Percentiles rank a stretch among this genome's conserved stretches.
Evolutionary conservation across 2,888 invertebrate species (phyloP).

Genomic region (Noctua fimbriata): DNA sequence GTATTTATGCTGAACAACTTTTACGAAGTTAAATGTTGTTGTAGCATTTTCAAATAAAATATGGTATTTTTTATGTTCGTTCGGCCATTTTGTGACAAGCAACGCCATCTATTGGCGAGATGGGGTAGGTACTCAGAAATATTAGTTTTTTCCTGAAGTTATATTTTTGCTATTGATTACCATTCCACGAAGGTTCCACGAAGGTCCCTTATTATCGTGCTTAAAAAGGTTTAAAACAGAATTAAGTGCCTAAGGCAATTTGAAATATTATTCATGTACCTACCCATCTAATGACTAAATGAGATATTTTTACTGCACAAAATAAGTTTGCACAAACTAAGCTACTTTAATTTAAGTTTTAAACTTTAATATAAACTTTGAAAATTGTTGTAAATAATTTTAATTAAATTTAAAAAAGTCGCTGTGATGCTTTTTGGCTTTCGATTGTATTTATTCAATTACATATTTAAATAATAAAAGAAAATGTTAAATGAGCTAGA

Average conservation of each 20-base stretch:
- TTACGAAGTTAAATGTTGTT: constrained; percentile 58
- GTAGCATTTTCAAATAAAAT: constrained; percentile 41
- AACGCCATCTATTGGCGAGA: constrained; percentile 42
- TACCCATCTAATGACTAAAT: constrained; percentile 29
- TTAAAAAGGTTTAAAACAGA: not conserved
- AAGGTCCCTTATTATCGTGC: not conserved
- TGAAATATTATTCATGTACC: not conserved
- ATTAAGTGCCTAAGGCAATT: not conserved
- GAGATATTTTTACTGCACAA: constrained; percentile 31
- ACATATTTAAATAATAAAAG: constrained; percentile 55
- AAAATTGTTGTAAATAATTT: constrained; percentile 72
- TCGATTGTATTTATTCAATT: constrained; percentile 65
- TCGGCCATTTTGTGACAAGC: constrained; percentile 36
- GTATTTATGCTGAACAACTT: constrained; percentile 52
- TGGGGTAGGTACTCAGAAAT: constrained; percentile 17
- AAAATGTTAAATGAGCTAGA: constrained; percentile 71
- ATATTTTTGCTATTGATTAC: constrained; percentile 10
- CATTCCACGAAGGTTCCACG: not conserved
- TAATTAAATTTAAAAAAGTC: constrained; percentile 62
- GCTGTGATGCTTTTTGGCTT: constrained; percentile 74
- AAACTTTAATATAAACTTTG: constrained; percentile 51
- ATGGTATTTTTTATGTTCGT: constrained; percentile 16
- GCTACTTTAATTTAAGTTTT: constrained; percentile 54
- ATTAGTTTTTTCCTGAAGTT: not conserved
- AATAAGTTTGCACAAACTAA: constrained; percentile 52